Base-by-base conservation (phyloP, 2,797 vertebrate genomes). In the Holocentrus rufus region DNA sequence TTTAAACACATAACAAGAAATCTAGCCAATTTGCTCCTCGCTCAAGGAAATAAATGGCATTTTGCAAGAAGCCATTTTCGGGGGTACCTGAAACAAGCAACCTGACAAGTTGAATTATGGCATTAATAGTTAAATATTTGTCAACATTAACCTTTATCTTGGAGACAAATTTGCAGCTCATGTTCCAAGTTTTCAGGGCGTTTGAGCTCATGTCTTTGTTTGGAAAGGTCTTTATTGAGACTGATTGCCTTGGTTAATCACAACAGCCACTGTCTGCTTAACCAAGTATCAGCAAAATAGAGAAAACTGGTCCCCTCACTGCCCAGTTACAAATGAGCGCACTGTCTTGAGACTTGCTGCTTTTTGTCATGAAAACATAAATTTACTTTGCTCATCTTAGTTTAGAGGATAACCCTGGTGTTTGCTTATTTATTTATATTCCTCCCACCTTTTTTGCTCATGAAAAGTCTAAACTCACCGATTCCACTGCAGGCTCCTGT, bases 81-180 rank as follows among this genome's bases (percentile, higher is more conserved):
- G 82, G 85, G 87, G 79, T 75, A 88, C 89, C 87, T 89, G 83
- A 91, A 93, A 92, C 90, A 91, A 89, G 90, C 83, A 77, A 79
- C 86, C 90, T 92, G 92, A 92, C 91, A 90, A 89, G 89, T 91
- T 92, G 83, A 94, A 93, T 94, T 92, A 92, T 87, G 87, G 86
- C 68, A 81, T 90, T 94, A 92, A 92, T 93, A 92, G 93, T 89
- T 87, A 90, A 93, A 93, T 93, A 92, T 93, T 94, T 93, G 91
- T 93, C 91, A 92, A 92, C 92, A 92, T 93, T 94, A 94, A 93
- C 93, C 93, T 94, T 93, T 93, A 91, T 92, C 87, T 82, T 25
- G 49, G 81, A 91, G 92, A 92, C 90, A 92, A 90, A 93, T 93
- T 90, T 91, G 88, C 72, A n/a, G 87, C 85, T 88, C 85, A 65